Percentiles rank a stretch among this genome's conserved stretches.
phyloP scores from a whole-genome alignment of 2,113 vertebrate genomes.

The Prinia subflava region DNA sequence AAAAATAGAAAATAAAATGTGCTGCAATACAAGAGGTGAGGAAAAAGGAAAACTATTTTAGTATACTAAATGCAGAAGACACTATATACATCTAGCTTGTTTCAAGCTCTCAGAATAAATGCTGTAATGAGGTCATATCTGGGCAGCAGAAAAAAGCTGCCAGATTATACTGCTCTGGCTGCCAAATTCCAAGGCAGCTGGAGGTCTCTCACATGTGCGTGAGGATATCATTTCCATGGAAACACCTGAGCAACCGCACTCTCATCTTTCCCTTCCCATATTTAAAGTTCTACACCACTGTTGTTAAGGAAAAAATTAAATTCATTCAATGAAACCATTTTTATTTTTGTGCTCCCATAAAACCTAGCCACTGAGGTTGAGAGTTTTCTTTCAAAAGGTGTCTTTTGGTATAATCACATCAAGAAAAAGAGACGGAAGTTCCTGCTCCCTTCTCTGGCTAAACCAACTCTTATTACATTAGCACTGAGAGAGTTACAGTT shows the following conservation, averaged over 20 bases:
- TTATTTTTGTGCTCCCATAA: not conserved
- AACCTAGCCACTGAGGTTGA: not conserved
- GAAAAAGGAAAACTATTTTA: not conserved
- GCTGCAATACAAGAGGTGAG: not conserved
- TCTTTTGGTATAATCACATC: not conserved
- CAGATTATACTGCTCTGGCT: not conserved
- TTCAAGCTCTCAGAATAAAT: not conserved
- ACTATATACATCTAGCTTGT: not conserved
- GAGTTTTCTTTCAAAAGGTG: not conserved
- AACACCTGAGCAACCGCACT: not conserved
- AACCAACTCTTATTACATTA: not conserved
- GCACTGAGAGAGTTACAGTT: not conserved
- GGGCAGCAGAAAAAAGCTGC: not conserved
- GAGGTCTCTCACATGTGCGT: not conserved
- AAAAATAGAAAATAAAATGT: not conserved
- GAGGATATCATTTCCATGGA: not conserved
- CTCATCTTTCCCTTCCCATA: not conserved
- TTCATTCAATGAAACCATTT: not conserved
- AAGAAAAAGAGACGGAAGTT: not conserved
- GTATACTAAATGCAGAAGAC: not conserved
- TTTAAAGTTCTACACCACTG: not conserved
- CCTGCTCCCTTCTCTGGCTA: not conserved
- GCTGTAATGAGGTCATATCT: not conserved
- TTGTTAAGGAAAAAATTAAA: not conserved
- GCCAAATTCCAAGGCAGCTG: conserved; percentile 10